These are phyloP conservation scores for Acrocephalus scirpaceus DNA, from an alignment of 2,797 vertebrate genomes.

Conservation along the genomic window DNA sequence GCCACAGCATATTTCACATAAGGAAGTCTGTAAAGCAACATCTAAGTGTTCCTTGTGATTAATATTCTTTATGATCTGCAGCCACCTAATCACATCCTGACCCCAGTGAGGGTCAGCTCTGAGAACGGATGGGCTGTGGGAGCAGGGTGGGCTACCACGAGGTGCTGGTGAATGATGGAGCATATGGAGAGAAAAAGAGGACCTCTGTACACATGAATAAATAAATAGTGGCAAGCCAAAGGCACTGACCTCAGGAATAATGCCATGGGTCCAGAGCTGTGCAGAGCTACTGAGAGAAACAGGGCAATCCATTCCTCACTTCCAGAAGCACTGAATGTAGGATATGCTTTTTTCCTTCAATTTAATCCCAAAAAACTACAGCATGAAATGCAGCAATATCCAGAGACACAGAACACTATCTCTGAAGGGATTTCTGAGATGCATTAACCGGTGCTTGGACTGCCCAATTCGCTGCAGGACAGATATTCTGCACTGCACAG, in stretches of 20 bases:
- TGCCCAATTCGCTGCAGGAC: neutral
- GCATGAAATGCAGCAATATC: neutral
- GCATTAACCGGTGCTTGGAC: neutral
- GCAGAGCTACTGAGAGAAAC: neutral
- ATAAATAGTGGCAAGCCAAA: constrained; percentile 43
- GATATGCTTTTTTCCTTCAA: neutral
- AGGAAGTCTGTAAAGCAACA: constrained; percentile 48
- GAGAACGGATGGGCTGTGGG: constrained; percentile 20
- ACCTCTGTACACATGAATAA: constrained; percentile 16
- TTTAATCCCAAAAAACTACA: neutral
- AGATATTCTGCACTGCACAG: neutral
- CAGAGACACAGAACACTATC: neutral
- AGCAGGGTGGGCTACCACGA: constrained; percentile 55
- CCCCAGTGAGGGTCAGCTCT: constrained; percentile 18
- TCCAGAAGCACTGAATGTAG: neutral
- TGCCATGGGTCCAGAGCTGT: neutral
- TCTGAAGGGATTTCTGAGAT: neutral
- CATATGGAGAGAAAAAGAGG: constrained; percentile 23
- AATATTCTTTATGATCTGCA: constrained; percentile 56
- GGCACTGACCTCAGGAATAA: constrained; percentile 2
- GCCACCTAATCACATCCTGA: constrained; percentile 44
- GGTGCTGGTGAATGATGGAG: constrained; percentile 18
- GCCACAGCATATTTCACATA: constrained; percentile 48
- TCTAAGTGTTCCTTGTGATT: constrained; percentile 48
- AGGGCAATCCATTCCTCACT: neutral